Percentiles rank a stretch among this genome's conserved stretches.
These are phyloP conservation scores for Syrmaticus mikado DNA, from an alignment of 2,113 vertebrate genomes.

Conservation along the genomic window DNA sequence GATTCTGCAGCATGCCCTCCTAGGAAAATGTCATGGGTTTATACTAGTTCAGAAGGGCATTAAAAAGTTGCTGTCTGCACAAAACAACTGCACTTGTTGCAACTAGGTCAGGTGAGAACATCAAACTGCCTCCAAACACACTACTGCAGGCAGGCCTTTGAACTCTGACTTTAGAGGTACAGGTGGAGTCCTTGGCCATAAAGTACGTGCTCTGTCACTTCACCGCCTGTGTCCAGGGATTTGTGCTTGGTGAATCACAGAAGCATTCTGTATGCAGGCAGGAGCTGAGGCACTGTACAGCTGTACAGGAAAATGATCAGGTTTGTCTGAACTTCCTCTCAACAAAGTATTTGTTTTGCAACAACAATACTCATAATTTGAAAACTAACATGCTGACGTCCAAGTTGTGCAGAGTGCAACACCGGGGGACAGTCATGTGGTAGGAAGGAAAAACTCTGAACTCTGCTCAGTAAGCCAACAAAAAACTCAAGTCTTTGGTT, in stretches of 20 bases:
- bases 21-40: neutral
- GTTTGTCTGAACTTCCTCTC: neutral
- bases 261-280: rapidly evolving
- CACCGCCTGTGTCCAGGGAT: neutral
- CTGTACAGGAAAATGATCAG: neutral
- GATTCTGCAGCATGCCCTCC: neutral
- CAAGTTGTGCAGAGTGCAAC: neutral
- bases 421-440: neutral
- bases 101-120: neutral
- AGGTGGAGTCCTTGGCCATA: neutral
- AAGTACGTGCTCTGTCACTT: neutral
- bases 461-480: neutral
- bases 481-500: neutral
- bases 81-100: neutral
- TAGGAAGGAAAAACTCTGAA: neutral
- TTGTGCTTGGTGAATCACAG: neutral
- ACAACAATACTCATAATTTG: neutral
- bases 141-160: neutral
- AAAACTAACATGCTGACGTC: neutral
- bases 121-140: neutral
- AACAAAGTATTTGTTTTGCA: constrained; percentile 2
- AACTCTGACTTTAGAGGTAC: neutral
- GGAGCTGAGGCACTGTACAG: neutral
- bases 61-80: neutral
- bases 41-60: neutral